Conservation (phyloP, 2,888 invertebrate genomes). For the Gibbula magus region DNA sequence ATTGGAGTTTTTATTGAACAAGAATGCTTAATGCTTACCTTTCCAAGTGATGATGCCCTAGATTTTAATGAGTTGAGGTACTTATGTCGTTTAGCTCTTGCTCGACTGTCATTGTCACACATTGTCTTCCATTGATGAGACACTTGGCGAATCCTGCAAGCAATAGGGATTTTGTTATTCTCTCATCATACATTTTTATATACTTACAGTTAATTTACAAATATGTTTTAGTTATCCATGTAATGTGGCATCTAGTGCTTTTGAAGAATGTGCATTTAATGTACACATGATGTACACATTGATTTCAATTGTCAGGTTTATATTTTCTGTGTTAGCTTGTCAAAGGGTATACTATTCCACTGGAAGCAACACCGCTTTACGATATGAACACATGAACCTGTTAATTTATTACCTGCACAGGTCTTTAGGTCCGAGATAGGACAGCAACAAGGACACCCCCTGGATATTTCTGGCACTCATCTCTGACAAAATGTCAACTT, state of each 20-base stretch:
- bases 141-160: conserved; percentile 47
- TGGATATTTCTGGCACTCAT: conserved; percentile 46
- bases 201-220: neutral
- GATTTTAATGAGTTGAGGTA: conserved; percentile 23
- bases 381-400: too few species aligned
- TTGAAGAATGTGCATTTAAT: too few species aligned
- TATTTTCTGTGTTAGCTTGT: neutral
- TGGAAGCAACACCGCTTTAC: neutral
- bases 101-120: conserved; percentile 32
- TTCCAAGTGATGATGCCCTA: conserved; percentile 6
- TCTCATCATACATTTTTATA: neutral
- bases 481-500: conserved; percentile 59
- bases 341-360: neutral
- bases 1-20: too few species aligned
- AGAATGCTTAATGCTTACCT: neutral
- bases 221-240: neutral
- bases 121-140: conserved; percentile 39
- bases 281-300: too few species aligned
- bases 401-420: conserved; percentile 52
- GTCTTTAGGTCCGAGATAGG: conserved; percentile 49
- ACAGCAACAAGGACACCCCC: conserved; percentile 41
- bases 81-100: conserved; percentile 28
- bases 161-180: neutral
- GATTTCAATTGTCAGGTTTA: neutral
- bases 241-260: neutral